These are phyloP conservation scores for Linnaemya tessellans DNA, from an alignment of 2,888 invertebrate species.

Conservation along the genomic window DNA sequence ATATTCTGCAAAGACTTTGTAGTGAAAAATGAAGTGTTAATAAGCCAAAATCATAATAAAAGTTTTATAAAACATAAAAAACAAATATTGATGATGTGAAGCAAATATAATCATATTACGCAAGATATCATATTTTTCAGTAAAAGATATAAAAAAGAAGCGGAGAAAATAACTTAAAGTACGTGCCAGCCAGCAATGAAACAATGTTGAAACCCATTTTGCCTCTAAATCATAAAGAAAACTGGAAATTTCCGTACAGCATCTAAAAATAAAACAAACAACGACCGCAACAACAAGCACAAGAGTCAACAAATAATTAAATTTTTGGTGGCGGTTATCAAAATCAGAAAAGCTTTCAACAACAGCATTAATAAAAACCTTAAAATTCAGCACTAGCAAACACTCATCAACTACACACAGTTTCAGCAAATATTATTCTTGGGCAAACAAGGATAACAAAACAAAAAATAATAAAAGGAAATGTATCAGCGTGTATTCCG, in stretches of 20 bases:
- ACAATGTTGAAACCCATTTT: background rate
- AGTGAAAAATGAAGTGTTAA: background rate
- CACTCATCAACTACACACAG: background rate
- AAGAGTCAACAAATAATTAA: constrained; percentile 23
- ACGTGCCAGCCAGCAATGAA: background rate
- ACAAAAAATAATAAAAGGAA: background rate
- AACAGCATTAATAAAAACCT: background rate
- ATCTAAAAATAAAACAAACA: background rate
- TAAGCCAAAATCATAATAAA: background rate
- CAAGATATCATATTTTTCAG: background rate
- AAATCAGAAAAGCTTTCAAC: constrained; percentile 25
- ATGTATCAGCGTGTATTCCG: background rate
- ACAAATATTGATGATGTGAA: background rate
- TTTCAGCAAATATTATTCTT: background rate
- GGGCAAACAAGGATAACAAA: background rate
- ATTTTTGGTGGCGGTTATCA: constrained; percentile 5
- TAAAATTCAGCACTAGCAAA: background rate
- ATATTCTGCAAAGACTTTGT: background rate
- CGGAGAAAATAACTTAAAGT: background rate
- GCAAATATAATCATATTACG: background rate
- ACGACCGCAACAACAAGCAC: no score
- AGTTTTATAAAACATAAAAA: no score
- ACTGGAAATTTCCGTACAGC: background rate
- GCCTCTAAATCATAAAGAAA: background rate
- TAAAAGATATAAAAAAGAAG: background rate